These are phyloP conservation scores for Drosophila takahashii DNA, from an alignment of 1,140 invertebrate species.

Conservation along the genomic window DNA sequence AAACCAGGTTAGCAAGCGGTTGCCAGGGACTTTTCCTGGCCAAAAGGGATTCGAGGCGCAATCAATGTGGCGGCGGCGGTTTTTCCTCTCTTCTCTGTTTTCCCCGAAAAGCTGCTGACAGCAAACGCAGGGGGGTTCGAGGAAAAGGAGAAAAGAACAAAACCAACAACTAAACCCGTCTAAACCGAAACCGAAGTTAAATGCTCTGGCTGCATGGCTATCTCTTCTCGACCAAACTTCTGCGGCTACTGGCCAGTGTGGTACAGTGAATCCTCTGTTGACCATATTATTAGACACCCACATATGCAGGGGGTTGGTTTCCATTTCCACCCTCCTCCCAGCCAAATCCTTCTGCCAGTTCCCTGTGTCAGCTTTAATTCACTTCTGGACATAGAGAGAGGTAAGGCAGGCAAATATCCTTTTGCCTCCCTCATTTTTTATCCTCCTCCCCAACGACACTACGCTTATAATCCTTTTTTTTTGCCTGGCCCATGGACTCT, in stretches of 20 bases:
- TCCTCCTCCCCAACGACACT: slow-evolving; percentile 17
- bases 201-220: slow-evolving; percentile 43
- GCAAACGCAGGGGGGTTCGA: slow-evolving; percentile 13
- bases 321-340: neutral
- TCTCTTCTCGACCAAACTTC: slow-evolving; percentile 27
- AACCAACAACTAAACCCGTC: neutral
- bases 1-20: slow-evolving; percentile 58
- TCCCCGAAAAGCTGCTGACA: slow-evolving; percentile 42
- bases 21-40: slow-evolving; percentile 24
- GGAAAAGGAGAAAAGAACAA: neutral
- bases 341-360: slow-evolving; percentile 16
- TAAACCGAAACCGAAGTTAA: slow-evolving; percentile 55
- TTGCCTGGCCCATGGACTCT: slow-evolving; percentile 35
- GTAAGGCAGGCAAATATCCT: slow-evolving; percentile 31
- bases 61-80: slow-evolving; percentile 56
- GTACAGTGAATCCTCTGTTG: slow-evolving; percentile 21
- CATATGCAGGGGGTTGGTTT: slow-evolving; percentile 33
- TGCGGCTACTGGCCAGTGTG: slow-evolving; percentile 13
- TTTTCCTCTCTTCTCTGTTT: slow-evolving; percentile 4
- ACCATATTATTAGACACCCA: slow-evolving; percentile 56
- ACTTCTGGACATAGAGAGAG: slow-evolving; percentile 35
- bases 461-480: slow-evolving; percentile 71
- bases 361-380: slow-evolving; percentile 54
- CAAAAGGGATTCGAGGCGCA: slow-evolving; percentile 22
- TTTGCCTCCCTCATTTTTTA: slow-evolving; percentile 34